Evolutionary conservation across 2,888 invertebrate species (phyloP).

Genomic region (Habroteleia sp.): DNA sequence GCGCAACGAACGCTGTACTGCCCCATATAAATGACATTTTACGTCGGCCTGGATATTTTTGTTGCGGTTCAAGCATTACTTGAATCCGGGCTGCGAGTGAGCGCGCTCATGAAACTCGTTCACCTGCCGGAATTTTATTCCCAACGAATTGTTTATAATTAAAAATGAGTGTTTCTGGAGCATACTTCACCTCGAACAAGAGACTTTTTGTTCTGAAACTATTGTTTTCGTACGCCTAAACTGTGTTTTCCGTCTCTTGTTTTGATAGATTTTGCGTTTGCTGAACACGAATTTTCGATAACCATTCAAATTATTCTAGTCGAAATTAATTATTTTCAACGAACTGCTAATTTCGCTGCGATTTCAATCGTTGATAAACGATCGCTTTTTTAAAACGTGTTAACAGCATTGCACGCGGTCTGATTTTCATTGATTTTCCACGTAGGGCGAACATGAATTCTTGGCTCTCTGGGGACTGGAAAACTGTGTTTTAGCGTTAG

Average conservation of each 20-base stretch:
- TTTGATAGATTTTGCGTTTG: constrained; percentile 9
- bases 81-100: constrained; percentile 31
- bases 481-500: constrained; percentile 60
- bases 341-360: constrained; percentile 1
- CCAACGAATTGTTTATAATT: constrained; percentile 48
- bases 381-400: constrained; percentile 21
- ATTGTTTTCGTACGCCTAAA: constrained; percentile 4
- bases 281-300: neutral
- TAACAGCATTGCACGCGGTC: constrained; percentile 9
- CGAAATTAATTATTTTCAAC: constrained; percentile 23
- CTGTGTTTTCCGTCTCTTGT: constrained; percentile 3
- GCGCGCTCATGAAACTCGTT: constrained; percentile 23
- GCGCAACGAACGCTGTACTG: constrained; percentile 14
- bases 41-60: constrained; percentile 36
- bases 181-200: constrained; percentile 42
- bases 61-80: constrained; percentile 30
- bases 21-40: constrained; percentile 37
- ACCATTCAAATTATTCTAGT: constrained; percentile 6
- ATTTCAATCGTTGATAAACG: constrained; percentile 22
- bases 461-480: constrained; percentile 46
- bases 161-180: constrained; percentile 44
- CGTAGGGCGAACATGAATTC: constrained; percentile 51
- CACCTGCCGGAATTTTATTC: constrained; percentile 40
- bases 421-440: constrained; percentile 52
- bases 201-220: constrained; percentile 42